Percentiles rank a stretch among this genome's conserved stretches.
These are phyloP conservation scores for Zaprionus inermis DNA, from an alignment of 1,140 invertebrate genomes.

Conservation along the genomic window DNA sequence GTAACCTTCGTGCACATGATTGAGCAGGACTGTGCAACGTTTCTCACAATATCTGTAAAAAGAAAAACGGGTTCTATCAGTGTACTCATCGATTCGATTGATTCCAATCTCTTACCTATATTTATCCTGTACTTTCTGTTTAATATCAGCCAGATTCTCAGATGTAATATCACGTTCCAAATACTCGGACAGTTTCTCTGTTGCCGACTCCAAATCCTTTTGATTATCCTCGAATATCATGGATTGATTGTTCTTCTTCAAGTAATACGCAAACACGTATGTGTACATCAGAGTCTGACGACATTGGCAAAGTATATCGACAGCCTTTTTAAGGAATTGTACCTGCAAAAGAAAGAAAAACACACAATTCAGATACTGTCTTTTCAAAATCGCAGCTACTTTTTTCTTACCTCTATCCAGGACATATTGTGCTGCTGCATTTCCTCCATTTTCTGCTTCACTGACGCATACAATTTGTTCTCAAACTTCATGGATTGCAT, in stretches of 20 bases:
- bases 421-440: slow-evolving; percentile 99
- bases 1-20: slow-evolving; percentile 99
- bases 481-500: slow-evolving; percentile 99
- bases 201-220: slow-evolving; percentile 98
- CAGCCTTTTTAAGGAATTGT: slow-evolving; percentile 98
- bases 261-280: slow-evolving; percentile 99
- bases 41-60: slow-evolving; percentile 97
- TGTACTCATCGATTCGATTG: no score
- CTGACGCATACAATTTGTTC: slow-evolving; percentile 96
- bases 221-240: slow-evolving; percentile 99
- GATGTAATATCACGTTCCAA: slow-evolving; percentile 98
- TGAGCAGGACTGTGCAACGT: slow-evolving; percentile 95
- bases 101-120: slow-evolving; percentile 89
- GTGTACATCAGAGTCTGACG: slow-evolving; percentile 99
- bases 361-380: no score
- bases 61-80: no score
- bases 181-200: slow-evolving; percentile 98
- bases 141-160: slow-evolving; percentile 98
- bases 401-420: slow-evolving; percentile 99
- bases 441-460: slow-evolving; percentile 99
- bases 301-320: slow-evolving; percentile 98
- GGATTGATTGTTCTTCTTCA: slow-evolving; percentile 99
- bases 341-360: slow-evolving; percentile 86
- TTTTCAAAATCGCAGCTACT: no score
- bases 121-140: slow-evolving; percentile 99